Percentiles rank a stretch among this genome's conserved stretches.
Evolutionary conservation across 2,113 vertebrate species (phyloP).

Genomic region (Tautogolabrus adspersus): DNA sequence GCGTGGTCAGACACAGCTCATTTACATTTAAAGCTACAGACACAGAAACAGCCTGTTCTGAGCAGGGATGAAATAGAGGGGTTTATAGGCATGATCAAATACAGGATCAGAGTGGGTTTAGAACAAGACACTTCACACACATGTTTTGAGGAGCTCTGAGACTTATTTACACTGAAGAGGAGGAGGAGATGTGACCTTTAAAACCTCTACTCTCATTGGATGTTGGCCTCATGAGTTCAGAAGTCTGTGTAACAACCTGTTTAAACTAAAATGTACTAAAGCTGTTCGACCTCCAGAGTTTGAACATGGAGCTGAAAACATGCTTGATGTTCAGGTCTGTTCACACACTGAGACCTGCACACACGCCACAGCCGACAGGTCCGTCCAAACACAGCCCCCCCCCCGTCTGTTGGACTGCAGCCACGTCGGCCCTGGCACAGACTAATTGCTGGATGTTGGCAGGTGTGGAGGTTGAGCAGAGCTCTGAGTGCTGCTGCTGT

Average conservation of each 20-base stretch:
- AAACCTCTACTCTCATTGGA: too few relatives aligned
- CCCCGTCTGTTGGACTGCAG: background rate
- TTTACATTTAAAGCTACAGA: too few relatives aligned
- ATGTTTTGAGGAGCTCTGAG: too few relatives aligned
- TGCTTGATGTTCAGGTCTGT: background rate
- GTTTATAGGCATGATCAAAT: too few relatives aligned
- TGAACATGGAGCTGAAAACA: background rate
- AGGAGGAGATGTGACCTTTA: too few relatives aligned
- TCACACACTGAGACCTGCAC: background rate
- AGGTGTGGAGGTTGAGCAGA: slow-evolving; percentile 41
- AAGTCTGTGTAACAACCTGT: background rate
- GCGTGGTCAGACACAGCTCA: too few relatives aligned
- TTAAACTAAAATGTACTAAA: background rate
- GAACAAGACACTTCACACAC: too few relatives aligned
- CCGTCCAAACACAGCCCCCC: background rate
- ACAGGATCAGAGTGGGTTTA: too few relatives aligned
- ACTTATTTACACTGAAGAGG: too few relatives aligned
- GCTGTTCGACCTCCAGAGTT: background rate
- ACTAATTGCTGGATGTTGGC: slow-evolving; percentile 40
- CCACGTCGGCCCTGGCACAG: slow-evolving; percentile 19
- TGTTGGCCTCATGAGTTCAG: background rate
- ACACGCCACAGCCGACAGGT: slow-evolving; percentile 17
- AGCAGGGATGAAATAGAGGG: too few relatives aligned
- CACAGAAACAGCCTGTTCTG: too few relatives aligned
- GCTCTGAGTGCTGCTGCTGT: slow-evolving; percentile 41